Conservation (phyloP, 2,797 vertebrate genomes). For the Tenualosa thibaudeaui region DNA sequence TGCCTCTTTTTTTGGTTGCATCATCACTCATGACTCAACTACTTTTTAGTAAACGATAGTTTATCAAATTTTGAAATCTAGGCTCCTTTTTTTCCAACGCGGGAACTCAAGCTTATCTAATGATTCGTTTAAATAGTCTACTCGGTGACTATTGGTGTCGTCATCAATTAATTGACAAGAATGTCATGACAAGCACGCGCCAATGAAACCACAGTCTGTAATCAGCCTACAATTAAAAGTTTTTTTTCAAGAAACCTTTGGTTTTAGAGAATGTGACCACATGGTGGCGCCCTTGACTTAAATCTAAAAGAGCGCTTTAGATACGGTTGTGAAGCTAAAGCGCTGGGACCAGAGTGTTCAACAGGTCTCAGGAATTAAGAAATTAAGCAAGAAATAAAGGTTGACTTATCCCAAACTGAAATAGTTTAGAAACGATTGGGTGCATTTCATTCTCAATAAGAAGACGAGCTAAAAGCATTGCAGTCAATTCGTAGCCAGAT, state of each 20-base stretch:
- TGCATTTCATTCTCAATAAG: too few relatives aligned
- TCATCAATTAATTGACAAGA: background rate
- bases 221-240: too few relatives aligned
- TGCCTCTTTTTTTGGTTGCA: slow-evolving; percentile 9
- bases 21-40: background rate
- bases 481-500: too few relatives aligned
- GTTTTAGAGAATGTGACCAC: background rate
- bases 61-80: background rate
- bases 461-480: too few relatives aligned
- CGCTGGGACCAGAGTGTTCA: too few relatives aligned
- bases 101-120: background rate
- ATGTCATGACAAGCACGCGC: background rate
- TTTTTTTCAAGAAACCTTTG: too few relatives aligned
- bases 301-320: too few relatives aligned
- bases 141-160: background rate
- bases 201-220: background rate
- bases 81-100: background rate
- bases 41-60: background rate
- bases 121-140: background rate
- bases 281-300: background rate
- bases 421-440: too few relatives aligned
- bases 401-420: too few relatives aligned
- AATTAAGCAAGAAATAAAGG: too few relatives aligned
- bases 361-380: too few relatives aligned
- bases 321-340: too few relatives aligned